Base-by-base conservation (phyloP, 2,888 invertebrate species). In the Thyatira batis region DNA sequence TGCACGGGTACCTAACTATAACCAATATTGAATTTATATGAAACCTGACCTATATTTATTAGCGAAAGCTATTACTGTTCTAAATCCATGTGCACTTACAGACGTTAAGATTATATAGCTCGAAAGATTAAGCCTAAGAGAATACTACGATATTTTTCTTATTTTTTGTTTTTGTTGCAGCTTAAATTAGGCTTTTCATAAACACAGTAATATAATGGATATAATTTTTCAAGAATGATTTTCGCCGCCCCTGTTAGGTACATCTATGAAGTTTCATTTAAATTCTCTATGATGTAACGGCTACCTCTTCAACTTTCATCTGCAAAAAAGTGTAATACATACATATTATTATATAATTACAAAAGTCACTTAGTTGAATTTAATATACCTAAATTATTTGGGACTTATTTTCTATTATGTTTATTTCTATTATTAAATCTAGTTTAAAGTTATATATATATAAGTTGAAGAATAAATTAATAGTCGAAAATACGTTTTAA, bases 271-370 rank as follows among this genome's bases (percentile, higher is more conserved):
- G 82, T 87, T 92, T 87, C 85, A 85, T 87, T 89, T 83, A 87
- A 85, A 85, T 89, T 85, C 87, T 86, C 88, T 88, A 87, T 79
- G 78, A 74, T 67, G 78, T 67, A 70, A 77, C 74, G 61, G 82
- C 83, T 77, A 82, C 78, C 87, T 87, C 91, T 92, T 92, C 92
- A 92, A 92, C 92, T 92, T 71, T 92, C 92, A 87, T 92, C 92
- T 92, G 92, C 51, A 91, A 91, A 59, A 67, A 68, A 61, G 61
- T 53, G 55, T 58, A 44, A 46, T 44, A 9, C 43, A 49, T 46
- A 43, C 5, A 3, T 21, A n/a, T 21, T 21, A 11, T 23, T 10
- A 45, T 21, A 3, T 45, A 9, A 44, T 11, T 17, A 2, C 21
- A 33, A 33, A 11, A 11, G 13, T 10, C 33, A 33, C 8, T n/a